Base-by-base conservation (phyloP, 2,888 invertebrate species). In the Neuroscelio doddi region DNA sequence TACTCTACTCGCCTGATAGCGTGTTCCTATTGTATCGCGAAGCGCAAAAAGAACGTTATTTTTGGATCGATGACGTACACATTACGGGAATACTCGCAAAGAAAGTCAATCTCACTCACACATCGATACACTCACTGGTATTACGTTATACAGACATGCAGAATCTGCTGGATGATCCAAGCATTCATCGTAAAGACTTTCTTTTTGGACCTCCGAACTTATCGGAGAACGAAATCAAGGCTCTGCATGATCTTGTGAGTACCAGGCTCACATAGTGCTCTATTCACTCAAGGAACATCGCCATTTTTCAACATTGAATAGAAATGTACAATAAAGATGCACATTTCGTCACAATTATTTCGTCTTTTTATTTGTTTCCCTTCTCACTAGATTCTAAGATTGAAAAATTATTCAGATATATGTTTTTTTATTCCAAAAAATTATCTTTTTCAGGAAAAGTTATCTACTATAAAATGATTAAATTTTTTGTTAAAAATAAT, bases 1-100 rank as follows among this genome's bases (percentile, higher is more conserved):
- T 92, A 57, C 84, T 92, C 8, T 91, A 91, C 75, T 91, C 91
- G 0, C 86, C 87, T 34, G 91, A 91, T 77, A 88, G 89, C 30
- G 88, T 88, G 10, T 86, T 86, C 56, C 84, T 86, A 21, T 82
- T 91, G 9, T 88, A 90, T 45, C 85, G 85, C 51, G 87, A 87
- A 41, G 91, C 91, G 0, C 89, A 90, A 73, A 85, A 82, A 4
- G 84, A 87, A 1, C 88, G 88, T 1, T 93, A 91, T 78, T 93
- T 94, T 85, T 94, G 94, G 94, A 91, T 94, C 45, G 94, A 94
- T 78, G 94, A 94, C 81, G 92, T 92, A 27, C 92, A 91, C 74
- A 87, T 94, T 29, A 93, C 94, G 0, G 94, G 93, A 16, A 86
- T 88, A 0, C 78, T 90, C 52, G 89, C 89, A 0, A 83, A 87